Conservation (phyloP, 2,113 vertebrate genomes). For the Motacilla alba region DNA sequence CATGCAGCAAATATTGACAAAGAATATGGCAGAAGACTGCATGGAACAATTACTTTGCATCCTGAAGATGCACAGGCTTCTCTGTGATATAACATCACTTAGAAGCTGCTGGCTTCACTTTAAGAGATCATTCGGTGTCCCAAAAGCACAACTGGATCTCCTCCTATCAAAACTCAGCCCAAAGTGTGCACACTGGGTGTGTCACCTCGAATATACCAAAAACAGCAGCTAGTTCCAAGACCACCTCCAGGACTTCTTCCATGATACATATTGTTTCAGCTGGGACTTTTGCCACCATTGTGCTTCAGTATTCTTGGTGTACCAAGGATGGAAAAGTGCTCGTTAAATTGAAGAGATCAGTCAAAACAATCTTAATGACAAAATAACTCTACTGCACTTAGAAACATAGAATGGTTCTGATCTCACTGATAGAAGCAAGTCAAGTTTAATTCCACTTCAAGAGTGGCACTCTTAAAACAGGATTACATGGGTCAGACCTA, state of each 20-base stretch:
- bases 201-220: not conserved
- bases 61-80: not conserved
- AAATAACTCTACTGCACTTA: conserved; percentile 6
- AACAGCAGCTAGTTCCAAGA: not conserved
- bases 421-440: not conserved
- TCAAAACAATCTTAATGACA: conserved; percentile 52
- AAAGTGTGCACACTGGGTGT: not conserved
- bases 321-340: conserved; percentile 11
- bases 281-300: conserved; percentile 57
- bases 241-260: conserved; percentile 9
- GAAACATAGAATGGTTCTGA: not conserved
- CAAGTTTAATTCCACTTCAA: not conserved
- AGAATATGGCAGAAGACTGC: not conserved
- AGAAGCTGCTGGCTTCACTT: not conserved
- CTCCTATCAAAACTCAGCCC: not conserved
- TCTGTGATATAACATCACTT: not conserved
- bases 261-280: conserved; percentile 7
- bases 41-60: not conserved
- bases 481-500: not conserved
- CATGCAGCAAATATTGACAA: not conserved
- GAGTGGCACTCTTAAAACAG: not conserved
- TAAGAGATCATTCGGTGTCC: not conserved
- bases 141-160: not conserved
- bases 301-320: not conserved
- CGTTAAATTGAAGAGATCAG: not conserved